Conservation (phyloP, 2,113 vertebrate species). For the Paradoxurus hermaphroditus region DNA sequence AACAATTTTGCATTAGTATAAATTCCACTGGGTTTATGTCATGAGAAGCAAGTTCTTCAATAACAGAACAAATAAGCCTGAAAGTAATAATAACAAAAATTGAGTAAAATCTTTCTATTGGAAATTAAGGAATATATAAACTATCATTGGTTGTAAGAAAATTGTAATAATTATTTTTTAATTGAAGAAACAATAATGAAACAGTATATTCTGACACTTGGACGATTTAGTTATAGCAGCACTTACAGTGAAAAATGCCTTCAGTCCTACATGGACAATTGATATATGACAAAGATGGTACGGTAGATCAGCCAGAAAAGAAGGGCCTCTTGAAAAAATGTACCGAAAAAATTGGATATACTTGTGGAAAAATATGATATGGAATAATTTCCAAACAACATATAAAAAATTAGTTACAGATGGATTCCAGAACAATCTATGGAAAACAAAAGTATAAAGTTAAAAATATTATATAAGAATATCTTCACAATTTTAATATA, state of each 20-base stretch:
- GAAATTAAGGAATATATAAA: background rate
- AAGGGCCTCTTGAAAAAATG: background rate
- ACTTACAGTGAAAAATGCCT: background rate
- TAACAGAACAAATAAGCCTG: background rate
- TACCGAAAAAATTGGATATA: background rate
- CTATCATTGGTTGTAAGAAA: background rate
- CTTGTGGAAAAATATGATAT: background rate
- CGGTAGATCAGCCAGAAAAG: background rate
- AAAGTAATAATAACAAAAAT: background rate
- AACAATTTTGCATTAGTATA: background rate
- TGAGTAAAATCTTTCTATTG: background rate
- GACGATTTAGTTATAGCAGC: background rate
- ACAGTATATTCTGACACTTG: background rate
- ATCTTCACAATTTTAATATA: background rate
- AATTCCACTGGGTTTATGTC: background rate
- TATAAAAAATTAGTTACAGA: background rate
- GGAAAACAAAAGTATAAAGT: background rate
- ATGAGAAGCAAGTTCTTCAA: background rate
- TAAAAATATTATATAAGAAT: background rate
- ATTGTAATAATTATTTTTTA: background rate
- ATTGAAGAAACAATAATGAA: background rate
- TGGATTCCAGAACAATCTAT: background rate
- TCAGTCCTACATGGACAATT: background rate
- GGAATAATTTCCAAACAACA: background rate
- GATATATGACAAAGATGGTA: background rate